Evolutionary conservation across 1,140 invertebrate genomes (phyloP).

Genomic region (Schlechtendalia chinensis): DNA sequence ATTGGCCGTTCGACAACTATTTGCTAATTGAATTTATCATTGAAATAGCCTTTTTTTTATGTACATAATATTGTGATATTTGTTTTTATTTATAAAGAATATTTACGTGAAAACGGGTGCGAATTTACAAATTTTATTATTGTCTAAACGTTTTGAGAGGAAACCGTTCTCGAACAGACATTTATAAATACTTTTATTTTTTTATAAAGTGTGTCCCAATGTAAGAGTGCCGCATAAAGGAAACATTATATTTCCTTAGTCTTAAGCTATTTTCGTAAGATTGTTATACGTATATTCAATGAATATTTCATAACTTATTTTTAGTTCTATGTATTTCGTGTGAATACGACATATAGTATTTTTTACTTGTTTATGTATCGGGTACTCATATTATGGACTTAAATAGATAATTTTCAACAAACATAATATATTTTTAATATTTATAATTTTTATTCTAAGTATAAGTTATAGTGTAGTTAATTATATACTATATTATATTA

Average conservation of each 20-base stretch:
- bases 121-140: no score
- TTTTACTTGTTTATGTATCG: slow-evolving; percentile 9
- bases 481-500: no score
- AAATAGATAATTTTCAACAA: slow-evolving; percentile 4
- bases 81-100: not conserved
- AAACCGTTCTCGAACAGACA: no score
- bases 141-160: no score
- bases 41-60: not conserved
- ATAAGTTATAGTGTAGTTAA: no score
- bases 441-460: no score
- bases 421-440: not conserved
- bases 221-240: no score
- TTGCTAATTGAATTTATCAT: not conserved
- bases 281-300: not conserved
- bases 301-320: not conserved
- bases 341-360: not conserved
- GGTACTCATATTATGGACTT: not conserved
- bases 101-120: no score
- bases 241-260: not conserved
- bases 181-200: no score
- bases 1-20: not conserved
- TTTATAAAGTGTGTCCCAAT: no score
- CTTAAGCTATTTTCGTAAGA: not conserved
- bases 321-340: not conserved
- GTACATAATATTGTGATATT: not conserved